phyloP scores from a whole-genome alignment of 1,140 invertebrate genomes.

The Venustaconcha ellipsiformis region DNA sequence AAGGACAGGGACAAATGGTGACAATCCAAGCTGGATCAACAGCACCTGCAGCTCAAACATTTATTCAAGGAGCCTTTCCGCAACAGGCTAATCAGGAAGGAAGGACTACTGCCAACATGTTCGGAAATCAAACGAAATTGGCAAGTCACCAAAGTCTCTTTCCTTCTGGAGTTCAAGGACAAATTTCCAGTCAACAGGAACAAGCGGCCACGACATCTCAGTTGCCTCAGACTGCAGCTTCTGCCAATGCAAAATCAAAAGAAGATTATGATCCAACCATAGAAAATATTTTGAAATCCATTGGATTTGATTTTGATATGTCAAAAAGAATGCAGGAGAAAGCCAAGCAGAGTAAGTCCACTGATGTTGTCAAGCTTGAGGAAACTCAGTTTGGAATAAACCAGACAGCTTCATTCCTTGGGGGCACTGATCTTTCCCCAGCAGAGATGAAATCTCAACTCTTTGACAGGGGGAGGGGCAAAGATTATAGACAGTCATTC shows the following conservation, averaged over 20 bases:
- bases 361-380: conserved; percentile 16
- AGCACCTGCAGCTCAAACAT: too few species aligned
- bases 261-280: conserved; percentile 60
- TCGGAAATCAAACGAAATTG: too few species aligned
- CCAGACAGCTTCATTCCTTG: conserved; percentile 61
- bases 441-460: conserved; percentile 35
- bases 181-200: background rate
- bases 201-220: background rate
- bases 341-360: conserved; percentile 41
- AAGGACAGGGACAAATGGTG: too few species aligned
- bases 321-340: conserved; percentile 67
- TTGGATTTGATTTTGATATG: conserved; percentile 68
- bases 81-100: too few species aligned
- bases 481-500: too few species aligned
- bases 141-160: background rate
- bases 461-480: too few species aligned
- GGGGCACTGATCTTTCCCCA: conserved; percentile 40
- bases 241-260: conserved; percentile 15
- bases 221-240: background rate
- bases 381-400: conserved; percentile 47
- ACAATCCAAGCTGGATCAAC: too few species aligned
- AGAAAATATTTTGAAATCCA: conserved; percentile 66
- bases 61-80: too few species aligned
- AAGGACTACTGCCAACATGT: too few species aligned
- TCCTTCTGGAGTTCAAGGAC: background rate